These are phyloP conservation scores for Laticauda laticaudata DNA, from an alignment of 2,113 vertebrate species.

Conservation along the genomic window DNA sequence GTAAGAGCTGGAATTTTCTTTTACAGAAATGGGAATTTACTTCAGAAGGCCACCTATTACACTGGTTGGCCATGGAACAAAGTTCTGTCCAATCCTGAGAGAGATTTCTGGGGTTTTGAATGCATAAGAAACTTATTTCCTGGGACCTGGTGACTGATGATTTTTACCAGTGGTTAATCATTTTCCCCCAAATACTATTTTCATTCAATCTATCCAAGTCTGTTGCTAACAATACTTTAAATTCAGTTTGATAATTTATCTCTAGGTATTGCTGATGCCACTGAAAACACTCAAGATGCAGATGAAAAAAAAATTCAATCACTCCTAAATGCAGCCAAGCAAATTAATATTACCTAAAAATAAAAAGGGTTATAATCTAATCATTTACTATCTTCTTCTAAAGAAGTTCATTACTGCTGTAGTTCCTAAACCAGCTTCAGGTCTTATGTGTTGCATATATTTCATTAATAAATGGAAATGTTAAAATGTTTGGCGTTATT, in stretches of 20 bases:
- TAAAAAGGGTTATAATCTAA: neutral
- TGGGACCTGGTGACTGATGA: neutral
- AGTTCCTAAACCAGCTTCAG: neutral
- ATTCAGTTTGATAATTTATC: neutral
- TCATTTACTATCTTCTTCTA: neutral
- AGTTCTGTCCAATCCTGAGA: neutral
- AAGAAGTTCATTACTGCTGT: neutral
- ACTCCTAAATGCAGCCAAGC: neutral
- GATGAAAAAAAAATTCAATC: neutral
- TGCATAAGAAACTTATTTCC: neutral
- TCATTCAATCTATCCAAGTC: neutral
- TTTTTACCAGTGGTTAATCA: neutral
- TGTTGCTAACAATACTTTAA: neutral
- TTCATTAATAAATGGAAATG: neutral
- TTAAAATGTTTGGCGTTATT: neutral
- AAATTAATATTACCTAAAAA: neutral
- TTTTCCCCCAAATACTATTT: neutral
- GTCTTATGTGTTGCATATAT: neutral
- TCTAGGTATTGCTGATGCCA: neutral
- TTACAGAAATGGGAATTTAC: neutral
- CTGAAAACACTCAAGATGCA: neutral
- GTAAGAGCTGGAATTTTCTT: neutral
- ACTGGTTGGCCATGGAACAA: neutral
- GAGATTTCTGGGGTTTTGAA: neutral
- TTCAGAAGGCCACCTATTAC: neutral